Conservation (phyloP, 2,797 vertebrate species). For the Chrosomus eos region DNA sequence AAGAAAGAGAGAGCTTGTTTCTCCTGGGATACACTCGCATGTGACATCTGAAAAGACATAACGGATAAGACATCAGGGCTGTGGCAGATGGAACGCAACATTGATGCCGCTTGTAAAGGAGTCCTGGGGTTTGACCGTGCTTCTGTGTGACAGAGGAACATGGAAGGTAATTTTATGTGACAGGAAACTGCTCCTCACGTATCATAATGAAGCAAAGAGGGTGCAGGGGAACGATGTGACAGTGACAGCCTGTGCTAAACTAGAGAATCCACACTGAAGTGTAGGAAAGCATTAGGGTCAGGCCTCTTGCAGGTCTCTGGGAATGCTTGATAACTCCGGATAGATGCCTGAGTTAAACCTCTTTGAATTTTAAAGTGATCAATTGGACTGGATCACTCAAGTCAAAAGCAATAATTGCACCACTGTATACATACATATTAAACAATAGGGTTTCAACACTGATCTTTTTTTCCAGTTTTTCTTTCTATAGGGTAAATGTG, state of each 20-base stretch:
- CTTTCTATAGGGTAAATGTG: background rate
- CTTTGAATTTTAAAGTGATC: background rate
- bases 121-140: conserved; percentile 18
- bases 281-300: background rate
- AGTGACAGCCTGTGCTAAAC: conserved; percentile 7
- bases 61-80: conserved; percentile 14
- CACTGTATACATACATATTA: background rate
- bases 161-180: conserved; percentile 30
- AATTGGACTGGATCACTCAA: background rate
- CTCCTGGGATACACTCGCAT: conserved; percentile 2
- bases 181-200: conserved; percentile 23
- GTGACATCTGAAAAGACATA: conserved; percentile 11
- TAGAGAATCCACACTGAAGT: conserved; percentile 10
- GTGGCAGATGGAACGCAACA: conserved; percentile 33
- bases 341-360: background rate
- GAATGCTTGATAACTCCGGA: background rate
- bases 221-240: background rate
- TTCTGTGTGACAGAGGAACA: conserved; percentile 8
- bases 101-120: background rate
- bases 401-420: background rate
- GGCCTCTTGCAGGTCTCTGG: background rate
- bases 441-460: background rate
- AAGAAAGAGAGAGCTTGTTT: background rate
- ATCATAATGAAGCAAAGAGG: conserved; percentile 7
- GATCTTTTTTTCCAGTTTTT: background rate